Conservation (phyloP, 2,888 invertebrate genomes). For the Leptopilina myrica region DNA sequence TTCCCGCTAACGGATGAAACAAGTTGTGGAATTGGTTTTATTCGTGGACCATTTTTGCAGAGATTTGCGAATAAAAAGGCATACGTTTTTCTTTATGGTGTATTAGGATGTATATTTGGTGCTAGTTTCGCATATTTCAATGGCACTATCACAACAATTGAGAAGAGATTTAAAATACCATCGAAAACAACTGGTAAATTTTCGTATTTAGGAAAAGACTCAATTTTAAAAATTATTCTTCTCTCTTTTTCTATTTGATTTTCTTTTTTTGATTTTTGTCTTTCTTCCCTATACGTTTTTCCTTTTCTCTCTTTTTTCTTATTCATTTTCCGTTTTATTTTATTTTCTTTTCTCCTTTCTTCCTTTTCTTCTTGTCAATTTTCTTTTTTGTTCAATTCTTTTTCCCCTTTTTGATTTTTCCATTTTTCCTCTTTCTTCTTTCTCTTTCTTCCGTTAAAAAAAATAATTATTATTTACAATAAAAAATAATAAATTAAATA, state of each 20-base stretch:
- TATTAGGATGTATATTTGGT: conserved; percentile 83
- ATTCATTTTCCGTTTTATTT: no score
- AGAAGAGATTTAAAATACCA: conserved; percentile 86
- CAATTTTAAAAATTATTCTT: neutral
- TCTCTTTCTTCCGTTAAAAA: no score
- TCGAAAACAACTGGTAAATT: conserved; percentile 82
- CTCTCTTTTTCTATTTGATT: neutral
- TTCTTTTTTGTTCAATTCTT: no score
- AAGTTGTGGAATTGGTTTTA: conserved; percentile 82
- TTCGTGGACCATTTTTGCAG: conserved; percentile 80
- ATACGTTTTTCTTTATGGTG: conserved; percentile 82
- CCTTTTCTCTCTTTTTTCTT: no score
- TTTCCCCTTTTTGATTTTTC: no score
- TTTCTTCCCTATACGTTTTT: no score
- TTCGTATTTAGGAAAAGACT: conserved; percentile 51
- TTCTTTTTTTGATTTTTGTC: neutral
- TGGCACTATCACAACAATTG: conserved; percentile 86
- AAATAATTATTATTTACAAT: no score
- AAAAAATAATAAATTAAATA: no score
- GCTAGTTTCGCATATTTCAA: conserved; percentile 85
- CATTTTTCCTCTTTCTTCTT: no score
- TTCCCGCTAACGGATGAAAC: conserved; percentile 81
- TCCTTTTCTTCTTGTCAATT: no score
- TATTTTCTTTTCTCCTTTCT: no score
- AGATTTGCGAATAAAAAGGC: conserved; percentile 80